Conservation (phyloP, 2,113 vertebrate species). For the Pedionomus torquatus region DNA sequence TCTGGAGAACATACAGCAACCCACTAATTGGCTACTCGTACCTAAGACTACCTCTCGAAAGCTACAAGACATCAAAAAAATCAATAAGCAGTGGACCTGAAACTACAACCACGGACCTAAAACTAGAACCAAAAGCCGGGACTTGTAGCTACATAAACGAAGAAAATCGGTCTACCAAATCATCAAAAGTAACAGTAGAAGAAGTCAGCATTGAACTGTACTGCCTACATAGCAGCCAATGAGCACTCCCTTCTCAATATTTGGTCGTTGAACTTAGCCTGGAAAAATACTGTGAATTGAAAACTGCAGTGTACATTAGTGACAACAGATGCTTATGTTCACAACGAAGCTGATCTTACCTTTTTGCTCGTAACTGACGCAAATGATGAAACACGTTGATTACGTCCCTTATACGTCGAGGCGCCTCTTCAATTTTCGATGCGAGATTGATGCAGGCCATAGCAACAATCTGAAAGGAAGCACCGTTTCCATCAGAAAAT, state of each 20-base stretch:
- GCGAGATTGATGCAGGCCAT: constrained; percentile 99
- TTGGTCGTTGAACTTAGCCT: constrained; percentile 45
- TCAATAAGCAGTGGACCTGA: background rate
- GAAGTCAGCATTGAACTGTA: background rate
- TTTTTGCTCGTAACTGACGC: constrained; percentile 93
- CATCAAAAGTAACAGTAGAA: background rate
- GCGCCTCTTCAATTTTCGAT: constrained; percentile 98
- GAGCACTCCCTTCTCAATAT: constrained; percentile 18
- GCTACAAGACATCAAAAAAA: background rate
- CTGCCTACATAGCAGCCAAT: constrained; percentile 47
- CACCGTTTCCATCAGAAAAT: background rate
- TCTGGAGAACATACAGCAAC: rapidly evolving
- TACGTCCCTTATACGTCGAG: constrained; percentile 95
- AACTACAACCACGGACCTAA: background rate
- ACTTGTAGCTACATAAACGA: background rate
- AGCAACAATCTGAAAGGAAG: constrained; percentile 90
- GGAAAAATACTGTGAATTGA: constrained; percentile 48
- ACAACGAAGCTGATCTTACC: constrained; percentile 82
- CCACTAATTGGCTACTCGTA: background rate
- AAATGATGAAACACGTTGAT: constrained; percentile 98
- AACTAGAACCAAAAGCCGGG: background rate
- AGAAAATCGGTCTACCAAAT: background rate
- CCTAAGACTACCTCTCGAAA: background rate
- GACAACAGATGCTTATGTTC: background rate
- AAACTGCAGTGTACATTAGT: constrained; percentile 20